Evolutionary conservation across 2,113 vertebrate genomes (phyloP).

Genomic region (Laterallus jamaicensis): DNA sequence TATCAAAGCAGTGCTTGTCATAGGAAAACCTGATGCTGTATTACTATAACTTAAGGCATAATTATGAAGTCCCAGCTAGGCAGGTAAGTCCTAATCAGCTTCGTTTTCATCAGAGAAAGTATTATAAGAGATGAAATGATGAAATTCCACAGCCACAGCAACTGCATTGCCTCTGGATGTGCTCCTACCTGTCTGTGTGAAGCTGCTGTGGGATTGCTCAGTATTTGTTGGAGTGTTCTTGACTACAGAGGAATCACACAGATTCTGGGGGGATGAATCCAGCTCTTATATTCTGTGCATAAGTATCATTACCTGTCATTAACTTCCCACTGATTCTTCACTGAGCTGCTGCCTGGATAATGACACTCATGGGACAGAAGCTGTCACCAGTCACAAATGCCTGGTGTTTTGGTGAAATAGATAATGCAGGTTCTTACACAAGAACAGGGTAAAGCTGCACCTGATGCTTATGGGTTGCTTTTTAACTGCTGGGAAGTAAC

Average conservation of each 20-base stretch:
- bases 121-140: background rate
- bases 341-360: background rate
- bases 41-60: background rate
- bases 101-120: background rate
- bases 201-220: background rate
- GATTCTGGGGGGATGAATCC: background rate
- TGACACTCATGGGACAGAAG: background rate
- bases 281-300: background rate
- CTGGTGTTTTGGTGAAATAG: background rate
- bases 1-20: background rate
- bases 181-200: background rate
- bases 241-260: background rate
- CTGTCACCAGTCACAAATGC: background rate
- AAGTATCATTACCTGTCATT: background rate
- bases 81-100: background rate
- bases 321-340: background rate
- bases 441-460: background rate
- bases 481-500: background rate
- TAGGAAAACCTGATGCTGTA: background rate
- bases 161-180: background rate
- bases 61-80: background rate
- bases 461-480: background rate
- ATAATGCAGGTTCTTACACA: background rate
- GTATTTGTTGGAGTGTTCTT: background rate
- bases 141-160: background rate